phyloP scores from a whole-genome alignment of 2,113 vertebrate genomes.

The Daubentonia madagascariensis region DNA sequence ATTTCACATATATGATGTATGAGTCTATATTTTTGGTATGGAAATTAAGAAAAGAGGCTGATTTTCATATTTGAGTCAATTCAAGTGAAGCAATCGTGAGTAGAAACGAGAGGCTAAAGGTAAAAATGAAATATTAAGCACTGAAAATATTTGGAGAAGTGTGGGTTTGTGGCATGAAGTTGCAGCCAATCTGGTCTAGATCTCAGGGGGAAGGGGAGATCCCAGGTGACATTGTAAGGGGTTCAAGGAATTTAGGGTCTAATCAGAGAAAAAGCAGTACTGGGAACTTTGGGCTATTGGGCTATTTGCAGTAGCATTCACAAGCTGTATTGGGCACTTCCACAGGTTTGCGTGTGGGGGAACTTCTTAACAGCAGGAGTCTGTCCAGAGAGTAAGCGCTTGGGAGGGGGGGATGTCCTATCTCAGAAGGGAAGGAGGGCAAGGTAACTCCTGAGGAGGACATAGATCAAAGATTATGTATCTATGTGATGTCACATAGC shows the following conservation, averaged over 20 bases:
- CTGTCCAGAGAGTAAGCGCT: neutral
- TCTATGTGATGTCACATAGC: too few species aligned
- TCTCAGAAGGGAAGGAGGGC: neutral
- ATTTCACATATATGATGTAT: neutral
- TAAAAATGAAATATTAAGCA: neutral
- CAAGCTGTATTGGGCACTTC: neutral
- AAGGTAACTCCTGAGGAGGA: neutral
- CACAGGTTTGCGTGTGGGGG: neutral
- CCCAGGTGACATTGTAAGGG: neutral
- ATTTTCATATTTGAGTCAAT: neutral
- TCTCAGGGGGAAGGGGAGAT: neutral
- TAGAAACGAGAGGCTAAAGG: neutral
- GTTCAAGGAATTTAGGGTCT: neutral
- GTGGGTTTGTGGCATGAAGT: neutral
- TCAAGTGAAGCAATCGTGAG: neutral
- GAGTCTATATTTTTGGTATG: neutral
- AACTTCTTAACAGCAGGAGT: neutral
- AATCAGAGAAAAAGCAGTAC: neutral
- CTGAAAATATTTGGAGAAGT: neutral
- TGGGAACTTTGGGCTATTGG: too few species aligned
- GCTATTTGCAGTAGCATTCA: neutral
- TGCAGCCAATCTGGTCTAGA: neutral
- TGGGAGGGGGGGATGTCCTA: too few species aligned
- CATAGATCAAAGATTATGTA: neutral
- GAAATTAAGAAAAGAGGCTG: neutral